A percentile compares a stretch with the other conserved stretches of the same genome.
These are phyloP conservation scores for Amazona guildingii DNA, from an alignment of 2,113 vertebrate species.

Conservation along the genomic window DNA sequence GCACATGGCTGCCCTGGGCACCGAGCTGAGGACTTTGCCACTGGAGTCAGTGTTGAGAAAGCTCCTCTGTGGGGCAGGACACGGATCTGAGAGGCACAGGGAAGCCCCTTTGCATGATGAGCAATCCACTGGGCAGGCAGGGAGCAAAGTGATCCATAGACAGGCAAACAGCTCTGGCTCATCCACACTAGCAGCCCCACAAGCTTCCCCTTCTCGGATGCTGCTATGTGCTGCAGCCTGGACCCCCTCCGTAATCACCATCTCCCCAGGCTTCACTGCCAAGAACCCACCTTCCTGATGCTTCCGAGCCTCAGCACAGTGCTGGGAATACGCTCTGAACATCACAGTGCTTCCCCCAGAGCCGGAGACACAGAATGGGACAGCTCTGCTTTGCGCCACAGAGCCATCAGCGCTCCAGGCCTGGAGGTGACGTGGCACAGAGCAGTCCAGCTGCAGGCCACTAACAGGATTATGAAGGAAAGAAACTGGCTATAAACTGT, in stretches of 20 bases:
- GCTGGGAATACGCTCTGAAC: neutral
- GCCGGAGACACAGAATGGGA: neutral
- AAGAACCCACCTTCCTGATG: neutral
- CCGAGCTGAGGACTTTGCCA: neutral
- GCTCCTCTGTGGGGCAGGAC: neutral
- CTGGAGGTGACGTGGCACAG: neutral
- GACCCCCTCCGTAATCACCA: neutral
- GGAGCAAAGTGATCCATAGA: neutral
- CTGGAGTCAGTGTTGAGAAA: neutral
- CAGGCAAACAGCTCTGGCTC: neutral
- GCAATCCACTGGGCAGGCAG: neutral
- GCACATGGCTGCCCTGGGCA: neutral
- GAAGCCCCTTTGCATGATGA: neutral
- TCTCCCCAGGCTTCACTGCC: neutral
- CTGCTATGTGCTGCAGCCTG: neutral
- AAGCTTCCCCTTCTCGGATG: fast-evolving
- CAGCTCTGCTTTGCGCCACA: neutral
- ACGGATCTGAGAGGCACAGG: neutral
- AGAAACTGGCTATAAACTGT: conserved; percentile 28
- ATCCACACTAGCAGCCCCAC: neutral
- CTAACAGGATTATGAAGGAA: conserved; percentile 51
- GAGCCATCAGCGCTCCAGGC: neutral
- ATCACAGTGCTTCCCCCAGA: neutral
- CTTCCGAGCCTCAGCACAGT: neutral
- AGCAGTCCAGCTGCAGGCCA: conserved; percentile 14